These are phyloP conservation scores for Symphodus melops DNA, from an alignment of 2,113 vertebrate genomes.

Conservation along the genomic window DNA sequence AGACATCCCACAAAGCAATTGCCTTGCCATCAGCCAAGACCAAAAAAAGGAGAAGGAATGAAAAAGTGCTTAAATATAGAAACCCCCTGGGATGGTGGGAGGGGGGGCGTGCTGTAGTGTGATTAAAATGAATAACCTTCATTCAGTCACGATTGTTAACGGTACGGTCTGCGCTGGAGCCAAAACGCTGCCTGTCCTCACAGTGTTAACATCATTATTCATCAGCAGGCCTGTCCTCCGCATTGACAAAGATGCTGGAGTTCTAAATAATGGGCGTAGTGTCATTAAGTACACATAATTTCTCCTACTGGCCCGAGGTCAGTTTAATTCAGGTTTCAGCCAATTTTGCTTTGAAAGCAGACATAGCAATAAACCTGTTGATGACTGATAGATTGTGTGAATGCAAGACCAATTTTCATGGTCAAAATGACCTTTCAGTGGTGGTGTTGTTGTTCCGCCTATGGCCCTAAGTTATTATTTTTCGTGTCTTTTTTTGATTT, in stretches of 20 bases:
- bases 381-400: conserved; percentile 65
- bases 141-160: conserved; percentile 71
- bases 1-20: conserved; percentile 74
- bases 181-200: conserved; percentile 32
- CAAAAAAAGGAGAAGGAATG: conserved; percentile 70
- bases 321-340: conserved; percentile 49
- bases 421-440: conserved; percentile 66
- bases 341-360: conserved; percentile 38
- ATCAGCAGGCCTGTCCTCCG: conserved; percentile 58
- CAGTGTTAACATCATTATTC: conserved; percentile 61
- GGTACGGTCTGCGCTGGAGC: conserved; percentile 31
- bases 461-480: conserved; percentile 65
- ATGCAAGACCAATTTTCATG: conserved; percentile 59
- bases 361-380: conserved; percentile 48
- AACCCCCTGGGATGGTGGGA: conserved; percentile 69
- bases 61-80: conserved; percentile 82
- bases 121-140: conserved; percentile 82
- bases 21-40: conserved; percentile 73
- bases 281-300: conserved; percentile 52
- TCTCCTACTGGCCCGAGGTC: conserved; percentile 49
- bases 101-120: conserved; percentile 71
- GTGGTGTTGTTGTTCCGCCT: conserved; percentile 40
- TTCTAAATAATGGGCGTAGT: conserved; percentile 61
- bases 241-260: conserved; percentile 42
- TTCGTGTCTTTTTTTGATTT: conserved; percentile 60